phyloP scores from a whole-genome alignment of 1,140 invertebrate genomes.

The Camponotus pennsylvanicus region DNA sequence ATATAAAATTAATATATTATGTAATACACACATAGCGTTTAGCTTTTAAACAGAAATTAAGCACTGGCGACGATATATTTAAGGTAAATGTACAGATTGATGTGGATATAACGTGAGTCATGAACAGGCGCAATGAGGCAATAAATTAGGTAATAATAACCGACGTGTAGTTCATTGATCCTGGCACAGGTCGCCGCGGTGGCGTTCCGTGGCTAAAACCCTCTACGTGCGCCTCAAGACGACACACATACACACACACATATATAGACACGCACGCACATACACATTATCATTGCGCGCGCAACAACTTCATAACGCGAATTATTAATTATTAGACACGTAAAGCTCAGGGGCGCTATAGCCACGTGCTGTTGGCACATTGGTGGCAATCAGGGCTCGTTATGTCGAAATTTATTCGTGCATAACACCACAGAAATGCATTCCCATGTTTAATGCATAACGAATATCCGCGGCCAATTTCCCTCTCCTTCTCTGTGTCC shows the following conservation, averaged over 20 bases:
- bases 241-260: not conserved
- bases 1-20: not conserved
- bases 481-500: not conserved
- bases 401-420: slow-evolving; percentile 33
- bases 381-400: slow-evolving; percentile 14
- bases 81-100: not conserved
- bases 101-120: not conserved
- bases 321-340: slow-evolving; percentile 37
- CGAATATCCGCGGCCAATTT: slow-evolving; percentile 1
- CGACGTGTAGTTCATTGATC: not conserved
- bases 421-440: slow-evolving; percentile 11
- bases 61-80: not conserved
- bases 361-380: not conserved
- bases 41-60: not conserved
- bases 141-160: slow-evolving; percentile 26
- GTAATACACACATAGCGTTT: not conserved
- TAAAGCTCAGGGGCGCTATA: not conserved
- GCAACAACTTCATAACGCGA: not conserved
- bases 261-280: too few species aligned
- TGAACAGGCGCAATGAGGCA: not conserved
- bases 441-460: slow-evolving; percentile 46
- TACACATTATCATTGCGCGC: not conserved
- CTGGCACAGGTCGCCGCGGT: not conserved
- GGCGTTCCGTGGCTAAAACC: not conserved
- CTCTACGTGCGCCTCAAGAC: not conserved